These are phyloP conservation scores for Drymodes brunneopygia DNA, from an alignment of 2,113 vertebrate species.

Conservation along the genomic window DNA sequence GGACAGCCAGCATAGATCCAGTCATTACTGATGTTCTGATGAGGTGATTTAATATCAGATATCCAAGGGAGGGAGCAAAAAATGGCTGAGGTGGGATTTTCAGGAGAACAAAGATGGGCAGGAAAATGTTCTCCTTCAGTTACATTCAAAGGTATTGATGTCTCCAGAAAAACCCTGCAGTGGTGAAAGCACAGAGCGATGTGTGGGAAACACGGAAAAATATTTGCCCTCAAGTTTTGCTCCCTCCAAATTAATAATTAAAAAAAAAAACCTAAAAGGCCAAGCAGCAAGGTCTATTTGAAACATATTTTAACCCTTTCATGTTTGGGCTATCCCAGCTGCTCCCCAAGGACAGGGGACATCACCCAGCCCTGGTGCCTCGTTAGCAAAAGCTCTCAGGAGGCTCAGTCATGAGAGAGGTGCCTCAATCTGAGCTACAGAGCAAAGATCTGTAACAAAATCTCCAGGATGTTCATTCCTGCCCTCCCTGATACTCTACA, in stretches of 20 bases:
- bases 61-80: neutral
- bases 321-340: neutral
- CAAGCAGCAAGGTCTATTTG: neutral
- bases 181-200: neutral
- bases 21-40: neutral
- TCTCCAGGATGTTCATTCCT: neutral
- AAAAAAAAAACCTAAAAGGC: neutral
- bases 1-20: neutral
- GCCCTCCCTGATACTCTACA: neutral
- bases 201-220: neutral
- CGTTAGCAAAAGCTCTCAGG: rapidly evolving
- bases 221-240: neutral
- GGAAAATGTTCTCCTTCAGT: neutral
- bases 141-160: neutral
- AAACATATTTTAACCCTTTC: neutral
- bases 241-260: neutral
- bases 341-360: neutral
- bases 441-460: neutral
- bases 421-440: neutral
- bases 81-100: neutral
- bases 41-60: neutral
- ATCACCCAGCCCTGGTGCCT: neutral
- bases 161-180: neutral
- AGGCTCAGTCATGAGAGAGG: neutral
- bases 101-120: neutral